Conservation (phyloP, 2,113 vertebrate species). For the Gallinago media region DNA sequence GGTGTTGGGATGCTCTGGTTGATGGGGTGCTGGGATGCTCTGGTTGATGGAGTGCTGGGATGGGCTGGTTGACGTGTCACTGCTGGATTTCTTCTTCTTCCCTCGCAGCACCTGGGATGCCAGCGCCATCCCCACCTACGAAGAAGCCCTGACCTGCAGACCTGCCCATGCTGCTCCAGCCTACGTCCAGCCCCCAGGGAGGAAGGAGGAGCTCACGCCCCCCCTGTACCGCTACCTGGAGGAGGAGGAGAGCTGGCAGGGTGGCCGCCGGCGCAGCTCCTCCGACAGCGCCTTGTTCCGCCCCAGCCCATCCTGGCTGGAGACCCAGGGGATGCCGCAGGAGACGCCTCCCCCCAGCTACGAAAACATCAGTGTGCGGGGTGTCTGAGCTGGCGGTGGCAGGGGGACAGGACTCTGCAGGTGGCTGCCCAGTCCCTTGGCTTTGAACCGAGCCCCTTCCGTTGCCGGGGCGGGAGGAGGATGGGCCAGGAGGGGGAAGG, state of each 20-base stretch:
- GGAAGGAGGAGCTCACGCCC: neutral
- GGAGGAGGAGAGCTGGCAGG: conserved; percentile 27
- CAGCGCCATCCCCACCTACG: conserved; percentile 58
- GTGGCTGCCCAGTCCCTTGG: neutral
- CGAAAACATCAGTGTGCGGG: conserved; percentile 23
- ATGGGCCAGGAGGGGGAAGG: neutral
- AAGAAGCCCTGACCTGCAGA: conserved; percentile 68
- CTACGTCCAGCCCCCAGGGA: neutral
- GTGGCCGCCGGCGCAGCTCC: neutral
- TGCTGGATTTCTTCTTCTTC: neutral
- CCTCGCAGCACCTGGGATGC: conserved; percentile 23
- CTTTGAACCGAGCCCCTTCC: neutral
- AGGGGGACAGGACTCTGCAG: neutral
- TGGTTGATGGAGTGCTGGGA: too few relatives aligned
- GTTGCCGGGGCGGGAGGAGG: neutral
- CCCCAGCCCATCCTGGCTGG: conserved; percentile 23
- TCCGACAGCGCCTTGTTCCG: conserved; percentile 50
- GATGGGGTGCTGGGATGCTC: neutral
- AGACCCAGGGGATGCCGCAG: neutral
- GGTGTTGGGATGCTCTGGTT: neutral
- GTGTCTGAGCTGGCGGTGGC: neutral
- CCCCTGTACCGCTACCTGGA: conserved; percentile 43
- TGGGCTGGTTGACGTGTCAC: fast-evolving
- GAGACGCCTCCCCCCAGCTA: conserved; percentile 73
- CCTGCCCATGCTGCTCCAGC: neutral